Evolutionary conservation across 2,113 vertebrate species (phyloP).

Genomic region (Stigmatopora argus): DNA sequence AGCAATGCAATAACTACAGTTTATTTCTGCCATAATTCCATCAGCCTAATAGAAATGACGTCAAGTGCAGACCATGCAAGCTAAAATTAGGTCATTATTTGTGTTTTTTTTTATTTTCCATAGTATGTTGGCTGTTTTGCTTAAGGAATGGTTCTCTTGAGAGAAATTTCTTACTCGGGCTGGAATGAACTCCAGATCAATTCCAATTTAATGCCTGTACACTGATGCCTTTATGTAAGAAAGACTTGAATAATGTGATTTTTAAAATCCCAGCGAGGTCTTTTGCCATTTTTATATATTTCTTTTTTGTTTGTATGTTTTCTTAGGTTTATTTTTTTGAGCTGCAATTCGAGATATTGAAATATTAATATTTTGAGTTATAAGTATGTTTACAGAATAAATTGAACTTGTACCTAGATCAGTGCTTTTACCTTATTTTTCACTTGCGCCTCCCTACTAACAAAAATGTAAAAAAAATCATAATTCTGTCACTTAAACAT

Average conservation of each 20-base stretch:
- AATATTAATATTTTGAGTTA: too few species aligned
- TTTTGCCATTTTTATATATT: too few species aligned
- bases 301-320: too few species aligned
- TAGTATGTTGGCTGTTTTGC: background rate
- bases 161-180: background rate
- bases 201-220: background rate
- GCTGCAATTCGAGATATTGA: too few species aligned
- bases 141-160: background rate
- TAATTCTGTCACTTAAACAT: background rate
- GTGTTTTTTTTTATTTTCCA: background rate
- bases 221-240: too few species aligned
- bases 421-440: too few species aligned
- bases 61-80: background rate
- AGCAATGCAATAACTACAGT: background rate
- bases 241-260: too few species aligned
- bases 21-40: background rate
- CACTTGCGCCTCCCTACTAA: too few species aligned
- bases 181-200: background rate
- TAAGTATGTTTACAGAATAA: too few species aligned
- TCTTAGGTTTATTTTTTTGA: too few species aligned
- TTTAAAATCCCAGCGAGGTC: too few species aligned
- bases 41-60: background rate
- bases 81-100: background rate
- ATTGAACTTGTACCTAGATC: too few species aligned
- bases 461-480: background rate